These are phyloP conservation scores for Punctoribates punctum DNA, from an alignment of 2,888 invertebrate genomes.

Conservation along the genomic window DNA sequence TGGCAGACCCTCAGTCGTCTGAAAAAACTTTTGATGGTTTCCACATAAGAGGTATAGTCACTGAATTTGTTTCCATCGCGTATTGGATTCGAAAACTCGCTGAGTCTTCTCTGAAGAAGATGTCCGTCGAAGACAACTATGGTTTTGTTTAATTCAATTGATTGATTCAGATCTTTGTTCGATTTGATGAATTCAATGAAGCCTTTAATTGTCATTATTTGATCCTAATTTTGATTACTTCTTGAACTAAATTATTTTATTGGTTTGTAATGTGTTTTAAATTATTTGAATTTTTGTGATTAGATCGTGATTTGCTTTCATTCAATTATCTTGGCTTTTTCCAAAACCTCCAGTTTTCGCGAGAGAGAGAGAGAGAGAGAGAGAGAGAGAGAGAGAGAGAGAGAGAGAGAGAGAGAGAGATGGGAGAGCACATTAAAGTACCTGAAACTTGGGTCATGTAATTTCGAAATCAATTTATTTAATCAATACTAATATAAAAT, in stretches of 20 bases:
- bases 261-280: no score
- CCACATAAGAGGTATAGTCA: not conserved
- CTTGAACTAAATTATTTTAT: no score
- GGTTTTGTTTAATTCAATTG: not conserved
- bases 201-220: conserved; percentile 5
- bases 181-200: not conserved
- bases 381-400: conserved; percentile 29
- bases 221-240: not conserved
- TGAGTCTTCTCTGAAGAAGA: not conserved
- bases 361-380: conserved; percentile 15
- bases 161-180: not conserved
- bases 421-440: no score
- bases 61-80: not conserved
- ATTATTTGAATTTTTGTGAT: no score
- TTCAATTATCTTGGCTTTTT: no score
- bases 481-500: no score
- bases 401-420: conserved; percentile 2
- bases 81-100: not conserved
- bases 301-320: no score
- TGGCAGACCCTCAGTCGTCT: not conserved
- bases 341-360: no score
- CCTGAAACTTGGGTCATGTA: no score
- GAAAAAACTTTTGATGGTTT: not conserved
- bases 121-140: not conserved
- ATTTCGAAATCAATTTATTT: no score